These are phyloP conservation scores for Anser cygnoides DNA, from an alignment of 2,113 vertebrate genomes.

Conservation along the genomic window DNA sequence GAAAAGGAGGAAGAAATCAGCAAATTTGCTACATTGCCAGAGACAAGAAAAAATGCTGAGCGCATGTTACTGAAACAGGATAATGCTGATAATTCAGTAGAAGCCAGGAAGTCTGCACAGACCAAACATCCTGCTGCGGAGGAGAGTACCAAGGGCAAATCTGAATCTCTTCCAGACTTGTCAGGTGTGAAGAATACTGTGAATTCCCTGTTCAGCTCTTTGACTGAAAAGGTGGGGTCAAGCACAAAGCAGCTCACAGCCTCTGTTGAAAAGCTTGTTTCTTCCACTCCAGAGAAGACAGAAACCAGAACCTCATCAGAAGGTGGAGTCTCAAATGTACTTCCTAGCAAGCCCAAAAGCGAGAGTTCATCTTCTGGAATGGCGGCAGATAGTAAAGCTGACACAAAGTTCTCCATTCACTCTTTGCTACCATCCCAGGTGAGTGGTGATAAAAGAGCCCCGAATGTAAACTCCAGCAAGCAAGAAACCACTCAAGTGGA, in stretches of 20 bases:
- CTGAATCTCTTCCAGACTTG: constrained; percentile 73
- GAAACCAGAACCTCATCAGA: constrained; percentile 68
- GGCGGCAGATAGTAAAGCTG: constrained; percentile 63
- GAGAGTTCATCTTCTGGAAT: constrained; percentile 71
- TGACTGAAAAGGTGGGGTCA: constrained; percentile 86
- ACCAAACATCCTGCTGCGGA: constrained; percentile 15
- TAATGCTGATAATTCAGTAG: constrained; percentile 49
- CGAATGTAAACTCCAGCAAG: not conserved
- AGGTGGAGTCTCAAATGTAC: constrained; percentile 74
- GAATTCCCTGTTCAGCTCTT: constrained; percentile 84
- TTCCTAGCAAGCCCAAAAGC: constrained; percentile 76
- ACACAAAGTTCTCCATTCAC: constrained; percentile 69
- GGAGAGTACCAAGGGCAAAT: constrained; percentile 29
- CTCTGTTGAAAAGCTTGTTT: constrained; percentile 78
- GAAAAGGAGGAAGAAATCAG: constrained; percentile 95
- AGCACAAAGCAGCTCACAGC: constrained; percentile 80
- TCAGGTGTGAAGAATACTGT: constrained; percentile 85
- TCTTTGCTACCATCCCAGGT: constrained; percentile 68
- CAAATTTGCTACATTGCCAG: constrained; percentile 82
- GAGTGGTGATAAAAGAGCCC: constrained; percentile 14
- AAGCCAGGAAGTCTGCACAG: constrained; percentile 47
- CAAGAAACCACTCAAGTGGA: not conserved
- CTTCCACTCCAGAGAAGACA: constrained; percentile 62
- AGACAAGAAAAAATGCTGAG: constrained; percentile 62
- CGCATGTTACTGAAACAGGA: not conserved